phyloP scores from a whole-genome alignment of 1,140 invertebrate species.

The Drosophila navojoa region DNA sequence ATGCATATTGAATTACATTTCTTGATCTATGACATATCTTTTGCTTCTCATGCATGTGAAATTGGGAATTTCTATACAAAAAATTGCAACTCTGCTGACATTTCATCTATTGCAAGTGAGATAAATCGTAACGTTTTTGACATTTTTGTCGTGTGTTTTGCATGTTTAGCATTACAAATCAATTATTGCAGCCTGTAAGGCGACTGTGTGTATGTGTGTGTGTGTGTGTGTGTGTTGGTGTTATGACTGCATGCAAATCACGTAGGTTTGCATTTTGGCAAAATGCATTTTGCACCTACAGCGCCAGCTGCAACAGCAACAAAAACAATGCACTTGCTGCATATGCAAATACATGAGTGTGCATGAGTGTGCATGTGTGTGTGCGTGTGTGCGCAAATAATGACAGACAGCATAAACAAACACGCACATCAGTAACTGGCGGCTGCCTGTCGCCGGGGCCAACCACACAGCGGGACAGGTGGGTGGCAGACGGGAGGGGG shows the following conservation, averaged over 20 bases:
- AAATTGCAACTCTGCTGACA: too few species aligned
- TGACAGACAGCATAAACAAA: conserved; percentile 78
- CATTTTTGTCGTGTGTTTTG: conserved; percentile 45
- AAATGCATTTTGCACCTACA: conserved; percentile 79
- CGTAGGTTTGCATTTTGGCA: conserved; percentile 78
- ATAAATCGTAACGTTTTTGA: conserved; percentile 26
- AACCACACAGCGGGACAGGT: conserved; percentile 49
- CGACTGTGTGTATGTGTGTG: background rate
- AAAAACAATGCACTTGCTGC: conserved; percentile 30
- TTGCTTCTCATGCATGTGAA: background rate
- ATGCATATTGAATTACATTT: too few species aligned
- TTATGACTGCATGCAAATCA: conserved; percentile 69
- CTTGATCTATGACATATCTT: background rate
- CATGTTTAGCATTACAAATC: conserved; percentile 77
- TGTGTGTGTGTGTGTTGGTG: conserved; percentile 19
- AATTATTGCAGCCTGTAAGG: conserved; percentile 59
- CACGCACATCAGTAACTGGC: conserved; percentile 66
- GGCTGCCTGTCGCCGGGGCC: conserved; percentile 61
- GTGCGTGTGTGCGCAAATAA: conserved; percentile 65
- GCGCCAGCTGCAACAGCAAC: conserved; percentile 47
- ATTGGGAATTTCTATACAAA: too few species aligned
- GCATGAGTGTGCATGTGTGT: conserved; percentile 20
- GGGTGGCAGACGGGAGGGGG: background rate
- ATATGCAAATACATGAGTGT: conserved; percentile 8
- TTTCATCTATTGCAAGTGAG: background rate